These are phyloP conservation scores for Globia sparganii DNA, from an alignment of 2,888 invertebrate species.

Conservation along the genomic window DNA sequence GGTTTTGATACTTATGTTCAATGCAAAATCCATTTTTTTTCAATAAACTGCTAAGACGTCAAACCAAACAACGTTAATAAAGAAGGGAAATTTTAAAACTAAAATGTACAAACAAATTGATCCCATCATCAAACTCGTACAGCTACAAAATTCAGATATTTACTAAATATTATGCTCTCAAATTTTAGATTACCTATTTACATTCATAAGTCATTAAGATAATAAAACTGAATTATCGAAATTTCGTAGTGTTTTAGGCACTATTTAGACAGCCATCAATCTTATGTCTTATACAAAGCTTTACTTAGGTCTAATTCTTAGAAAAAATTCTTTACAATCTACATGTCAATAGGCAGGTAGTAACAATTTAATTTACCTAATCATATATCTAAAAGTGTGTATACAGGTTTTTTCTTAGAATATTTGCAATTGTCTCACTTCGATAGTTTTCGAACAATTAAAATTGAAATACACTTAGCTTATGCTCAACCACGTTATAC, in stretches of 20 bases:
- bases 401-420: constrained; percentile 66
- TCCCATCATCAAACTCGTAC: constrained; percentile 85
- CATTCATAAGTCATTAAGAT: constrained; percentile 85
- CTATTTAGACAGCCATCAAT: constrained; percentile 91
- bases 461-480: constrained; percentile 39
- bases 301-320: constrained; percentile 82
- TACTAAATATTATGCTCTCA: constrained; percentile 81
- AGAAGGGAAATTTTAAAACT: constrained; percentile 61
- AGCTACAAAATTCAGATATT: constrained; percentile 80
- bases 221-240: constrained; percentile 89
- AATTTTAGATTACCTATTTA: constrained; percentile 82
- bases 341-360: constrained; percentile 90
- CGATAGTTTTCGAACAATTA: constrained; percentile 44
- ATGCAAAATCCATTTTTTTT: constrained; percentile 21
- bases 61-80: constrained; percentile 30
- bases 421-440: constrained; percentile 45
- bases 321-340: constrained; percentile 85
- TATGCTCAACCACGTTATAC: constrained; percentile 34
- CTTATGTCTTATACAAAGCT: constrained; percentile 89
- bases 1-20: constrained; percentile 37
- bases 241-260: constrained; percentile 90
- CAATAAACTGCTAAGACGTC: constrained; percentile 20
- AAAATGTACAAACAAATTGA: constrained; percentile 84
- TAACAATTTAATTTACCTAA: constrained; percentile 84
- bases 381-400: constrained; percentile 80